Base-by-base conservation (phyloP, 1,140 invertebrate species). In the Oryctes rhinoceros region DNA sequence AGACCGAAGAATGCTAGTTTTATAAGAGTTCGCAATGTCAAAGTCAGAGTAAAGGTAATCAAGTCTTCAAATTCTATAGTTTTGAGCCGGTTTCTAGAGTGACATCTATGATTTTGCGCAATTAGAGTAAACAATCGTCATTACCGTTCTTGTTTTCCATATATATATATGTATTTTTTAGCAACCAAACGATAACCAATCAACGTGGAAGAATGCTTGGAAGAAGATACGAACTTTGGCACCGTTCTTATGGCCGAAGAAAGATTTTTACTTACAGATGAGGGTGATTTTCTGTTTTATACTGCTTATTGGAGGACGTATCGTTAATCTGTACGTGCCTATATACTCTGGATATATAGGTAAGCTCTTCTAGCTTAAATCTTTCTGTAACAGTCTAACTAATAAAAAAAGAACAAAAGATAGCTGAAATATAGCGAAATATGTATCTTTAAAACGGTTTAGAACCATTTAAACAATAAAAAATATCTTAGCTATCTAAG, bases 171-270 rank as follows among this genome's bases (percentile, higher is more conserved):
- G 24, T 7, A 3, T 44, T 44, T 44, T 44, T 79, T 71, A 90
- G 89, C 89, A 90, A 80, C 84, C 76, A 10, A 85, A 85, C 82
- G 91, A 93, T 37, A 92, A 91, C 85, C 87, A 88, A 76, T 95
- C 95, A n/a, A 93, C 95, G 67, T 97, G 95, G 91, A 89, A 89
- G 71, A 95, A 95, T 88, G 89, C 91, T 0, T 94, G 92, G 89
- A 90, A 91, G 82, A 80, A 98, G 88, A 87, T 96, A 7, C 92
- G 92, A 84, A 93, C 91, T 0, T 91, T 99, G 30, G 87, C 93
- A 74, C 97, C 97, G 1, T 99, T 97, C 88, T 89, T 99, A n/a
- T 99, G 98, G 98, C 98, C 98, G 0, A 94, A 93, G 82, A 96
- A 94, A 81, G 93, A 93, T 86, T 75, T 89, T 3, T 84, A 90